Evolutionary conservation across 2,888 invertebrate genomes (phyloP).

Genomic region (Bibio marci): DNA sequence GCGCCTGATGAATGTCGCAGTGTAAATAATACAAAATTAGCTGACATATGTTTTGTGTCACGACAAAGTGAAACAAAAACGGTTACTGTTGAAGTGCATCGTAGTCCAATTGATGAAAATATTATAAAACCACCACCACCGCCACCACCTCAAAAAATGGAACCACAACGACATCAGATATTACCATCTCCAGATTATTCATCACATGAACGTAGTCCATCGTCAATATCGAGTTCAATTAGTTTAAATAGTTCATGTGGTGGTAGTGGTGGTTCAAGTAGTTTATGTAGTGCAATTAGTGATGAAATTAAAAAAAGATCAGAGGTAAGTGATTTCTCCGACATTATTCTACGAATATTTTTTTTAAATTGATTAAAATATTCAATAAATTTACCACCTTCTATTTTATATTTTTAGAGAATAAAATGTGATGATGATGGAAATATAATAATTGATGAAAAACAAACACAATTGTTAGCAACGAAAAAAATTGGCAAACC

Average conservation of each 20-base stretch:
- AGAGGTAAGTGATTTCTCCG: slow-evolving; percentile 32
- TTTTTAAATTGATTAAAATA: background rate
- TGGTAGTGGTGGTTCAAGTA: slow-evolving; percentile 26
- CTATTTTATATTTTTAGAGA: no score
- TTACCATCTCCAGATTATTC: slow-evolving; percentile 7
- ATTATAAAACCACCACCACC: slow-evolving; percentile 22
- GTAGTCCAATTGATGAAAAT: slow-evolving; percentile 22
- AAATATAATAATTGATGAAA: background rate
- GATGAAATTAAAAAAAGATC: slow-evolving; percentile 50
- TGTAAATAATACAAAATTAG: slow-evolving; percentile 17
- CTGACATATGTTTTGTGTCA: slow-evolving; percentile 29
- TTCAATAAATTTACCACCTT: no score
- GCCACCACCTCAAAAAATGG: slow-evolving; percentile 15
- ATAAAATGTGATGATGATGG: background rate
- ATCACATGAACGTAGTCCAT: slow-evolving; percentile 8
- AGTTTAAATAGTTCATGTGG: slow-evolving; percentile 19
- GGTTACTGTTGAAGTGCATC: slow-evolving; percentile 62
- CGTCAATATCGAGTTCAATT: slow-evolving; percentile 11
- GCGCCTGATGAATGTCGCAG: background rate
- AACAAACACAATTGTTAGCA: background rate
- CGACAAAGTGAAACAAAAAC: slow-evolving; percentile 40
- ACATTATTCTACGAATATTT: background rate
- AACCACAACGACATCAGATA: slow-evolving; percentile 8
- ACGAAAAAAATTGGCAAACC: no score
- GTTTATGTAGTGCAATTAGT: slow-evolving; percentile 50